Conservation (phyloP, 2,888 invertebrate species). For the Carcina quercana region DNA sequence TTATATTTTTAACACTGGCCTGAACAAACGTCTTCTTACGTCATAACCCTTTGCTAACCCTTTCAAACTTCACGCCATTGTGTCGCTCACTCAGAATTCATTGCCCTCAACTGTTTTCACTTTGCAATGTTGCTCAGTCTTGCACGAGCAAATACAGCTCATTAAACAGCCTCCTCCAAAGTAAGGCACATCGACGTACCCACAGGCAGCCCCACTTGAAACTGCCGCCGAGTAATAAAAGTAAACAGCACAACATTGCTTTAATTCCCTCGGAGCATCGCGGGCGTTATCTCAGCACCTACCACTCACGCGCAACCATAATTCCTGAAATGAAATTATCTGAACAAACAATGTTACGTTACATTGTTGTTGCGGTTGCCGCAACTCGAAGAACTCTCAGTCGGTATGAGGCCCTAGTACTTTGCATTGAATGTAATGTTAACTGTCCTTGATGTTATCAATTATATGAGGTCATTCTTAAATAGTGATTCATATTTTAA, state of each 20-base stretch:
- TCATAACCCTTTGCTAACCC: no score
- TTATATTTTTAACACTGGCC: no score
- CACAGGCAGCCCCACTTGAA: slow-evolving; percentile 17
- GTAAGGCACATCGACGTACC: slow-evolving; percentile 7
- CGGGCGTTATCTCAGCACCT: slow-evolving; percentile 12
- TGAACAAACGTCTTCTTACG: no score
- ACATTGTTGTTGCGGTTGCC: no score
- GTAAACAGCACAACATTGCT: slow-evolving; percentile 38
- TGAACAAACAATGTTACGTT: no score
- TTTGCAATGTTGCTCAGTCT: not conserved
- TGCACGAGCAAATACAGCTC: not conserved
- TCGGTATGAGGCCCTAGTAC: no score
- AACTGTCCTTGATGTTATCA: no score
- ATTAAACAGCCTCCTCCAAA: not conserved
- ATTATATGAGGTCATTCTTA: no score
- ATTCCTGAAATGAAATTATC: slow-evolving; percentile 10
- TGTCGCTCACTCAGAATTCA: not conserved
- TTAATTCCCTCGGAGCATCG: slow-evolving; percentile 31
- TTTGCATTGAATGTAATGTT: no score
- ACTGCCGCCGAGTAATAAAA: slow-evolving; percentile 28
- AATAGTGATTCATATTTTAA: no score
- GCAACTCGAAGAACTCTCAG: no score
- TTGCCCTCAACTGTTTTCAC: not conserved
- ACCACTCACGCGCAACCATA: slow-evolving; percentile 6
- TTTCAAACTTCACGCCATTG: not conserved